Percentiles rank a stretch among this genome's conserved stretches.
Conservation (phyloP, 2,888 invertebrate species). For the Tuberolachnus salignus region DNA sequence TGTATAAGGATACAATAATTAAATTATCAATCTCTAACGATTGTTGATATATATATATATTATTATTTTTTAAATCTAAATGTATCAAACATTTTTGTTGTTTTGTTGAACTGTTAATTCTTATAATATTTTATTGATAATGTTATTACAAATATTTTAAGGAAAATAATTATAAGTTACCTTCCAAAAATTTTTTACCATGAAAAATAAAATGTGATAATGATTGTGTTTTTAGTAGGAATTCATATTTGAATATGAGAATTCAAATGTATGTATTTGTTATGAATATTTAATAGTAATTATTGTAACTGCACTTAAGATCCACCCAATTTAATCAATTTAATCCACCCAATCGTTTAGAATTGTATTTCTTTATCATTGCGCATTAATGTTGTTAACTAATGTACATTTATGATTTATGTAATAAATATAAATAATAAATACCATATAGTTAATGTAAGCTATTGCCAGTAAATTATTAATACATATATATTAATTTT, state of each 20-base stretch:
- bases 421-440: not conserved
- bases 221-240: constrained; percentile 30
- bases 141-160: constrained; percentile 46
- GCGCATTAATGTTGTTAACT: not conserved
- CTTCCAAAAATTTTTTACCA: constrained; percentile 54
- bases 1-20: constrained; percentile 5
- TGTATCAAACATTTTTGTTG: constrained; percentile 20
- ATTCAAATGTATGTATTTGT: constrained; percentile 33
- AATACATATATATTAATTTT: not conserved
- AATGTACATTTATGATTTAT: not conserved
- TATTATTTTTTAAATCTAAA: constrained; percentile 10
- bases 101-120: constrained; percentile 35
- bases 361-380: constrained; percentile 26
- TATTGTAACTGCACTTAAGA: constrained; percentile 19
- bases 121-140: constrained; percentile 44
- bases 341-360: not conserved
- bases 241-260: constrained; percentile 30
- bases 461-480: constrained; percentile 15
- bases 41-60: constrained; percentile 6
- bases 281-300: constrained; percentile 36
- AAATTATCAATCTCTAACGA: constrained; percentile 1
- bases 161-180: constrained; percentile 49
- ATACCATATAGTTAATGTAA: not conserved
- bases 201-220: constrained; percentile 51
- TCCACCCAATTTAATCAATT: constrained; percentile 47